Evolutionary conservation across 2,113 vertebrate species (phyloP).

Genomic region (Panthera tigris): DNA sequence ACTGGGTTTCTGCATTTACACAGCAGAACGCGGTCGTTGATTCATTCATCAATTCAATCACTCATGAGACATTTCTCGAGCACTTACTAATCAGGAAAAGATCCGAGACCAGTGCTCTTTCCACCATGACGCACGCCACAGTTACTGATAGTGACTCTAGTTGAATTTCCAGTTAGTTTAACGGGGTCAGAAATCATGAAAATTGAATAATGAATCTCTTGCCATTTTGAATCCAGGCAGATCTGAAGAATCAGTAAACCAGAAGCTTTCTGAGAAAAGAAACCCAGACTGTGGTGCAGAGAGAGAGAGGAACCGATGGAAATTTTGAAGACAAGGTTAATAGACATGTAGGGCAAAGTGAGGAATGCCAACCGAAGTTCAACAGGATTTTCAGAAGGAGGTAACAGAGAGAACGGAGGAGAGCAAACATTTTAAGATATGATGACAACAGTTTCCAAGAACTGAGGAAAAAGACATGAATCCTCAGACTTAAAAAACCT

Average conservation of each 20-base stretch:
- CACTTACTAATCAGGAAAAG: background rate
- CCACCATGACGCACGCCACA: background rate
- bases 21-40: background rate
- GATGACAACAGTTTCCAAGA: background rate
- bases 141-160: background rate
- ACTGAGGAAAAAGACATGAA: background rate
- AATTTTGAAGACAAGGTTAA: background rate
- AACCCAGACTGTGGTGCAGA: background rate
- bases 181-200: background rate
- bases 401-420: background rate
- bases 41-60: background rate
- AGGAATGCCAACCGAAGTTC: background rate
- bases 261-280: conserved; percentile 13
- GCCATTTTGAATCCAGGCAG: background rate
- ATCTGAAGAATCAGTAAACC: background rate
- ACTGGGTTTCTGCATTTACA: background rate
- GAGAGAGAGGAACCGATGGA: background rate
- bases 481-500: background rate
- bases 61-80: background rate
- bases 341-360: background rate
- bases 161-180: background rate
- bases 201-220: background rate
- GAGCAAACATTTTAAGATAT: background rate
- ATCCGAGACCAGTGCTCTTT: background rate
- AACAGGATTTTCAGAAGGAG: background rate